phyloP scores from a whole-genome alignment of 2,888 invertebrate species.

The Drosophila lacicola region DNA sequence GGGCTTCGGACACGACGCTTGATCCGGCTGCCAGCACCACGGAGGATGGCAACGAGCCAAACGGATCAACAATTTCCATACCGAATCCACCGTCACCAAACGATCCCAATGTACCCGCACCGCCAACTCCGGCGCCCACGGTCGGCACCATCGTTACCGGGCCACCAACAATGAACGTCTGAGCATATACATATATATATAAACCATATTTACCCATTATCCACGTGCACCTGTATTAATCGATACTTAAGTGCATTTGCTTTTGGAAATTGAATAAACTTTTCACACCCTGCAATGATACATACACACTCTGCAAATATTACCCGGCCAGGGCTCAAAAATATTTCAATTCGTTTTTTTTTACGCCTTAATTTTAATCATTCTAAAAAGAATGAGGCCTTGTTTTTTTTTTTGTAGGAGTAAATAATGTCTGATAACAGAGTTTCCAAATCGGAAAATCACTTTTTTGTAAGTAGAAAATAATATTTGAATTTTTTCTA shows the following conservation, averaged over 20 bases:
- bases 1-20: neutral
- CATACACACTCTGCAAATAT: constrained; percentile 5
- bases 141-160: constrained; percentile 43
- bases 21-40: neutral
- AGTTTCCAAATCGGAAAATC: too few species aligned
- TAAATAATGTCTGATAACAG: too few species aligned
- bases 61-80: constrained; percentile 39
- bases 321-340: neutral
- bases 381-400: too few species aligned
- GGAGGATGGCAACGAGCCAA: neutral
- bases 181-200: neutral
- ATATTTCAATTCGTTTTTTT: too few species aligned
- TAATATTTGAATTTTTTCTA: too few species aligned
- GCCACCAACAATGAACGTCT: constrained; percentile 40
- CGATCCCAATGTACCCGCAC: constrained; percentile 49
- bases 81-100: constrained; percentile 68
- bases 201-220: neutral
- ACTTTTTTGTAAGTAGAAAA: too few species aligned
- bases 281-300: constrained; percentile 43
- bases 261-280: constrained; percentile 60
- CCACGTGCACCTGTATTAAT: neutral
- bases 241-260: neutral
- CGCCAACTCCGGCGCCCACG: constrained; percentile 69
- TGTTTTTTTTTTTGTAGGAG: too few species aligned
- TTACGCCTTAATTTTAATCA: too few species aligned